Percentiles rank a stretch among this genome's conserved stretches.
These are phyloP conservation scores for Bryconaethiops microstoma DNA, from an alignment of 2,797 vertebrate species.

Conservation along the genomic window DNA sequence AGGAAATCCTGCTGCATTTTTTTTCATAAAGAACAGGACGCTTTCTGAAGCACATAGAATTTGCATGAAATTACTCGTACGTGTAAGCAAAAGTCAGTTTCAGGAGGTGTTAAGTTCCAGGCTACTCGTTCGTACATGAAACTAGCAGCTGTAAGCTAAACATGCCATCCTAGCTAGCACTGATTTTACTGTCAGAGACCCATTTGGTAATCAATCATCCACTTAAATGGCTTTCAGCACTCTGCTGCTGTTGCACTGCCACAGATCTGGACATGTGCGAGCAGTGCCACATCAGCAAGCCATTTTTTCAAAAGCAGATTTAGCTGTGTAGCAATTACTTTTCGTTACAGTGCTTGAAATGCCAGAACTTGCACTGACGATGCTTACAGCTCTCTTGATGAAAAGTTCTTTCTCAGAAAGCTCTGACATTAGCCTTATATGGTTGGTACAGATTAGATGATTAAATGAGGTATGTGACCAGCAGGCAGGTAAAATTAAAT, in stretches of 20 bases:
- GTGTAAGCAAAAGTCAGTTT: neutral
- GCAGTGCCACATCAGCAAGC: neutral
- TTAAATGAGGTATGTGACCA: neutral
- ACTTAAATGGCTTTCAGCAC: neutral
- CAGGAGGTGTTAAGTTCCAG: neutral
- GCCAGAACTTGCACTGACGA: constrained; percentile 1
- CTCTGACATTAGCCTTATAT: neutral
- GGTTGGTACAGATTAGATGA: neutral
- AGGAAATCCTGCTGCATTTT: too few species aligned
- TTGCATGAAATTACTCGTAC: neutral
- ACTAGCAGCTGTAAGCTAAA: constrained; percentile 13
- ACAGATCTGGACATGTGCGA: constrained; percentile 25
- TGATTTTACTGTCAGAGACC: neutral
- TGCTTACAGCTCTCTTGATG: neutral
- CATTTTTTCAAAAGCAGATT: neutral
- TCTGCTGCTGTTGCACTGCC: neutral
- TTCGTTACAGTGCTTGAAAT: neutral
- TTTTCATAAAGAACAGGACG: neutral
- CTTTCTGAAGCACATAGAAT: neutral
- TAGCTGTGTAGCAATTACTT: neutral
- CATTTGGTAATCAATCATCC: neutral
- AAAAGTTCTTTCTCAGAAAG: neutral
- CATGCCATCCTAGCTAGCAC: neutral
- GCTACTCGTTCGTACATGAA: neutral
- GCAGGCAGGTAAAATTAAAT: neutral